Base-by-base conservation (phyloP, 2,888 invertebrate species). In the Adineta ricciae region DNA sequence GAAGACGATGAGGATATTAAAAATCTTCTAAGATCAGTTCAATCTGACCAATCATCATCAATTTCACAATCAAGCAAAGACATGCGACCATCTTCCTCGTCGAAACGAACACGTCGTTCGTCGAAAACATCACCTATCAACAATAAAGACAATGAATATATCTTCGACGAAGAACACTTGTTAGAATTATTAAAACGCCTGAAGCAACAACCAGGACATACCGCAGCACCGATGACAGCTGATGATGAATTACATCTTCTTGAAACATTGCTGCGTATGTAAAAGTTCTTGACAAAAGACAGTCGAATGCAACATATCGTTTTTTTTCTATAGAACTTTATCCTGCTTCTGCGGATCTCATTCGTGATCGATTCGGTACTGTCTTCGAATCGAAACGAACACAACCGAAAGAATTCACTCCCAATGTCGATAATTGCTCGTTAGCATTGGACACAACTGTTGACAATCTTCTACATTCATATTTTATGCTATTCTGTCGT, bases 391-490 rank as follows among this genome's bases (percentile, higher is more conserved):
- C 73, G 27, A 78, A 82, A 24, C 46, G 32, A n/a, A 38, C 49
- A 41, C 50, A 27, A 85, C 24, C 96, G 0, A 95, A 96, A 7
- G 96, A 96, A 91, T 97, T 97, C 90, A 97, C 97, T 24, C 96
- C 97, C 46, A 97, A 97, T 91, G 96, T 97, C 88, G 97, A 97
- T 46, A 90, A 83, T 52, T 24, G 36, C 24, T 41, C 32, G 16
- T 5, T 50, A 1, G 52, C 83, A 72, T 21, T 56, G n/a, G 52
- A 64, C 19, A 82, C 27, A 41, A 78, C 78, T 19, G 49, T 83
- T 9, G 93, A 94, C 87, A 96, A 97, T 91, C 95, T 96, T 38
- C 94, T 98, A 94, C 97, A 98, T 92, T 97, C 97, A n/a, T 98
- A 96, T 91, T 96, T 97, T 90, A 96, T 96, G n/a, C 92, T 99